Evolutionary conservation across 1,140 invertebrate species (phyloP), one percentile per base, ranked within the genome.

Genomic region (Drosophila rhopaloa): DNA sequence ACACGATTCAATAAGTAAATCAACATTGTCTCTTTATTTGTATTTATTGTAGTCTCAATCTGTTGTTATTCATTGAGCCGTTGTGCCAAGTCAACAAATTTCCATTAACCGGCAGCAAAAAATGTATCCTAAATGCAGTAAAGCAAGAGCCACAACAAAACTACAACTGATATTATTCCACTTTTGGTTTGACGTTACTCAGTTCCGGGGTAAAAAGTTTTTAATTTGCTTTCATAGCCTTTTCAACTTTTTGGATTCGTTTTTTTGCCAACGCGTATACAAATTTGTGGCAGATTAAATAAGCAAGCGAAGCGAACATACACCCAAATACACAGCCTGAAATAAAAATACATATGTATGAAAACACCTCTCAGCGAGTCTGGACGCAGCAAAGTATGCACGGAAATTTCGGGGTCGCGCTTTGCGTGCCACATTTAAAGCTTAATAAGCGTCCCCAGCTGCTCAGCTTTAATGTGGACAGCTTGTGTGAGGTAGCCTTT

Each of bases 281-380:
- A 73, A 83, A 88, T 86, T 83, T 88, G 83, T 88, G 83, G 83
- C 79, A 86, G 88, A 86, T 86, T 86, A 86, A 86, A 88, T 88
- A 83, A 72, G 82, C 76, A 76, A 79, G 76, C 83, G 62, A 66
- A 82, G 65, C 76, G 67, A 63, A 56, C 57, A 43, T 41, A 61
- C 38, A 57, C 57, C 9, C 41, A 59, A 14, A 68, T 14, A 51
- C 13, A 41, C 35, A 46, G 43, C 44, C 8, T 19, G 55, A 10
- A 59, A 47, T 48, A 10, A 59, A 47, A 46, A 50, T 44, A 77
- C 29, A 44, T 66, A 11, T 38, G 13, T 35, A 13, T 41, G 37
- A n/a, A 19, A 53, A 53, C 54, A 62, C 41, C 58, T 14, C 35
- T 24, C 44, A 10, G 46, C 16, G 58, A 82, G 62, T 56, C 24